These are phyloP conservation scores for Fregata magnificens DNA, from an alignment of 2,113 vertebrate genomes.

Conservation along the genomic window DNA sequence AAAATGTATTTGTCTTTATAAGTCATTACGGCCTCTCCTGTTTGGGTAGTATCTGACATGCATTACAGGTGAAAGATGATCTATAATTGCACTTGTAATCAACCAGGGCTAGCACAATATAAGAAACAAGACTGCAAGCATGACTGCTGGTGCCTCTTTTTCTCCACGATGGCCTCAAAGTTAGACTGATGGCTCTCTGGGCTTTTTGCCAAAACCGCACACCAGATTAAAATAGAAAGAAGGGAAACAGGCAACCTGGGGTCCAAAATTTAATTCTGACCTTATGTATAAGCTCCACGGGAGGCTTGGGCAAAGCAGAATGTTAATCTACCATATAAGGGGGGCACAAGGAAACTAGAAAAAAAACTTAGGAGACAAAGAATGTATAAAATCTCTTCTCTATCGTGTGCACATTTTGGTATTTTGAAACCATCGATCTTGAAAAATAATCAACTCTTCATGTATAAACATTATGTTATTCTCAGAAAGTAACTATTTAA, in stretches of 20 bases:
- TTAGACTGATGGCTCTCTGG: constrained; percentile 9
- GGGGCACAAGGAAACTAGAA: neutral
- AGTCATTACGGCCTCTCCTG: neutral
- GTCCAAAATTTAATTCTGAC: constrained; percentile 64
- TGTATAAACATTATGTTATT: neutral
- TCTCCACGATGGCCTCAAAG: neutral
- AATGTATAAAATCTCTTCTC: neutral
- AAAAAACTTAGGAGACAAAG: neutral
- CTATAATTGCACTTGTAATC: neutral
- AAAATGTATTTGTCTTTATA: neutral
- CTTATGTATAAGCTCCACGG: constrained; percentile 37
- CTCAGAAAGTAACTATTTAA: neutral
- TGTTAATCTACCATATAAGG: constrained; percentile 32
- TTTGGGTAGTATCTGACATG: neutral
- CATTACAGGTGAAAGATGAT: neutral
- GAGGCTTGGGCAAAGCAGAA: neutral
- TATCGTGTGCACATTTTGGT: neutral
- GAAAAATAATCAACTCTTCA: constrained; percentile 46
- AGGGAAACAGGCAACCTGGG: constrained; percentile 35
- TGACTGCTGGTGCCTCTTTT: neutral
- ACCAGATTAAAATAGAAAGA: constrained; percentile 46
- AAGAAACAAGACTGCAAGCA: neutral
- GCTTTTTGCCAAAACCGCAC: constrained; percentile 32
- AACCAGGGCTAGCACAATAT: neutral
- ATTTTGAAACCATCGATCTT: neutral